Evolutionary conservation across 2,888 invertebrate genomes (phyloP).

Genomic region (Perizoma flavofasciatum): DNA sequence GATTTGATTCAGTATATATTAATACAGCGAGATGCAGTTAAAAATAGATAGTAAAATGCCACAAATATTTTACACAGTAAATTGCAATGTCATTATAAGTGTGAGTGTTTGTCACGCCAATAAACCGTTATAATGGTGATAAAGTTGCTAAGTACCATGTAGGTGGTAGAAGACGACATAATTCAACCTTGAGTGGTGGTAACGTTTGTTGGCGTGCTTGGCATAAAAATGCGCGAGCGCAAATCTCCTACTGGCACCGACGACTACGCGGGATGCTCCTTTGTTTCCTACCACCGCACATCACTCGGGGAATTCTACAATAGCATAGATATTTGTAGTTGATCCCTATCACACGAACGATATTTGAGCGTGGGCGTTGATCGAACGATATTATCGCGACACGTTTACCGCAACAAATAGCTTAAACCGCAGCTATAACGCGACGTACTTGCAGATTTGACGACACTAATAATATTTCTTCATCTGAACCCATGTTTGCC

Average conservation of each 20-base stretch:
- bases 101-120: slow-evolving; percentile 14
- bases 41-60: slow-evolving; percentile 5
- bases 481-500: no score
- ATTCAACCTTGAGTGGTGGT: slow-evolving; percentile 62
- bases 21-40: background rate
- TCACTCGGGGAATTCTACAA: slow-evolving; percentile 47
- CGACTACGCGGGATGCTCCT: slow-evolving; percentile 43
- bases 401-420: no score
- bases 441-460: no score
- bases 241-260: slow-evolving; percentile 51
- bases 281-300: slow-evolving; percentile 50
- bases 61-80: background rate
- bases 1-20: slow-evolving; percentile 9
- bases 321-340: slow-evolving; percentile 40
- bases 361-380: no score
- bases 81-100: slow-evolving; percentile 9
- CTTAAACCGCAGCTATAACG: no score
- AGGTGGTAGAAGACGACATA: slow-evolving; percentile 41
- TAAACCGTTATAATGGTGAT: slow-evolving; percentile 22
- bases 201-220: slow-evolving; percentile 59
- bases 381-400: no score
- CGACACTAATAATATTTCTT: no score
- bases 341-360: no score
- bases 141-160: slow-evolving; percentile 5
- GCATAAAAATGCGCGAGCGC: slow-evolving; percentile 60